Evolutionary conservation across 1,140 invertebrate species (phyloP), one percentile per base, ranked within the genome.

Genomic region (Tyrophagus putrescentiae): DNA sequence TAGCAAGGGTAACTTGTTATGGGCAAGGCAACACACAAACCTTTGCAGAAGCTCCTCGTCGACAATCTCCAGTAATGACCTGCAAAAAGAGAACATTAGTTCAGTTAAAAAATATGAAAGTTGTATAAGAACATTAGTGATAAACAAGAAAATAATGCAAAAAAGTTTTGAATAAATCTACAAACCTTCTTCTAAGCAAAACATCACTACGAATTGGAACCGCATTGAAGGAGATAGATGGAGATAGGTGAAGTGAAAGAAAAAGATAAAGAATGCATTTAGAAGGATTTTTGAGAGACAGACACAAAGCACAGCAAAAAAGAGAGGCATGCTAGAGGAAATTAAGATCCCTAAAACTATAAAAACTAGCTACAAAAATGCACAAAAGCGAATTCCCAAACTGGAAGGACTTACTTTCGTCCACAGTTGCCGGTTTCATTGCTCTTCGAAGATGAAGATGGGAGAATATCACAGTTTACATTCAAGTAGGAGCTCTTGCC

Each of bases 21-120:
- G 33, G 7, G 4, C 6, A 18, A 59, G n/a, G 3, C 4, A 4
- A 27, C 28, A 36, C 33, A 62, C 61, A 13, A 25, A 62, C 71
- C 72, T 70, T 64, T 73, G 69, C 57, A 67, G 57, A 33, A 74
- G 67, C 64, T 73, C 72, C 64, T 74, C 72, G 64, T 72, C 68
- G 57, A 74, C 71, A 64, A 70, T 70, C 64, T 72, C 70, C 65
- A 74, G 67, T 53, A 74, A 68, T 34, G 70, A 69, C 68, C 70
- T 73, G 65, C 36, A 31, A n/a, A 52, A 25, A 62, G 34, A 33
- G 62, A 25, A 29, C 9, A 11, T 11, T 27, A 50, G 36, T 13
- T 39, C 13, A 39, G 13, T 39, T 13, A 13, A 39, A 39, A 13
- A 39, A 39, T 39, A 39, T 13, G n/a, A 13, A 13, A 39, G 36